Evolutionary conservation across 2,113 vertebrate genomes (phyloP).

Genomic region (Oncorhynchus mykiss): DNA sequence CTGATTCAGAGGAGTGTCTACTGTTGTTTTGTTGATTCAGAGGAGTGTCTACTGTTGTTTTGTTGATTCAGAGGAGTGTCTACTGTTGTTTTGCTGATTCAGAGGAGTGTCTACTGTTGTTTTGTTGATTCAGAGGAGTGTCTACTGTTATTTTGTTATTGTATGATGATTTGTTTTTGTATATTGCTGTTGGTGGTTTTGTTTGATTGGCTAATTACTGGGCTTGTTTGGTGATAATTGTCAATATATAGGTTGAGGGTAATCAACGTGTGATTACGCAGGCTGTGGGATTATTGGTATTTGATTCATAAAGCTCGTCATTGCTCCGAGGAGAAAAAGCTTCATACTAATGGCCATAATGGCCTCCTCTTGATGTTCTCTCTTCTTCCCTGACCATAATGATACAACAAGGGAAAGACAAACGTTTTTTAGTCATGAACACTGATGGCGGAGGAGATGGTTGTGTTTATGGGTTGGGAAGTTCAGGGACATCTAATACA

Average conservation of each 20-base stretch:
- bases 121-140: too few relatives aligned
- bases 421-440: too few relatives aligned
- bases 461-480: too few relatives aligned
- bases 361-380: not conserved
- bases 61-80: too few relatives aligned
- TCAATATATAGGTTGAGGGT: constrained; percentile 23
- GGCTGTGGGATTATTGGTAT: constrained; percentile 55
- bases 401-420: not conserved
- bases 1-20: too few relatives aligned
- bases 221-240: constrained; percentile 43
- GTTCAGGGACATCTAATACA: too few relatives aligned
- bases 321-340: constrained; percentile 45
- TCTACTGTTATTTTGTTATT: too few relatives aligned
- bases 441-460: too few relatives aligned
- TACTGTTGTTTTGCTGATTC: too few relatives aligned
- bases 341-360: not conserved
- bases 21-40: too few relatives aligned
- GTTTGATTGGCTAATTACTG: constrained; percentile 53
- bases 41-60: too few relatives aligned
- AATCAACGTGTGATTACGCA: constrained; percentile 64
- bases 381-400: not conserved
- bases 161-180: constrained; percentile 48
- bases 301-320: constrained; percentile 51
- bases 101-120: too few relatives aligned
- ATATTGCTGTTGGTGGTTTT: constrained; percentile 32